Evolutionary conservation across 2,113 vertebrate genomes (phyloP).

Genomic region (Semnopithecus entellus): DNA sequence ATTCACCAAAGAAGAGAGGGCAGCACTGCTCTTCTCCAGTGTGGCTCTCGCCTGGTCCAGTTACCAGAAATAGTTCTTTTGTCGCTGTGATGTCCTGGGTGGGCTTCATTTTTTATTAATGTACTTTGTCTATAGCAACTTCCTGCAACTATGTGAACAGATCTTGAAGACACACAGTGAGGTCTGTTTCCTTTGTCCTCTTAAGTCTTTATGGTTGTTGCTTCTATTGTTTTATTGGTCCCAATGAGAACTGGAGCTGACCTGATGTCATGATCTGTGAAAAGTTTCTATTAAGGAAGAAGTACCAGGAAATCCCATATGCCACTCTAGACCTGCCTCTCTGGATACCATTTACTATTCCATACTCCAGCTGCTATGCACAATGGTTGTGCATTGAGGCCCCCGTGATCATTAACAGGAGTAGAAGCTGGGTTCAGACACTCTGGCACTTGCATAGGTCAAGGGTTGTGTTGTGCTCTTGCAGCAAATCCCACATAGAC

Average conservation of each 20-base stretch:
- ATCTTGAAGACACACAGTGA: neutral
- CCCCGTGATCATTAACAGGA: neutral
- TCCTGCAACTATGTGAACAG: neutral
- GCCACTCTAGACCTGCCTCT: neutral
- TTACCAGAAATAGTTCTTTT: neutral
- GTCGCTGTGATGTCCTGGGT: neutral
- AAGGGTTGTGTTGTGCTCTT: neutral
- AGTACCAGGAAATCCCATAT: neutral
- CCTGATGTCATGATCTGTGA: neutral
- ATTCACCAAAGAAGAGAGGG: neutral
- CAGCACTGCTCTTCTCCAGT: neutral
- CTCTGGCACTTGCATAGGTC: neutral
- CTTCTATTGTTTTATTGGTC: neutral
- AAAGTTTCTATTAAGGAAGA: neutral
- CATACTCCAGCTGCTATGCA: neutral
- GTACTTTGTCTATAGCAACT: neutral
- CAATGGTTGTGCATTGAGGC: neutral
- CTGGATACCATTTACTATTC: neutral
- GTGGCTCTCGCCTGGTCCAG: neutral
- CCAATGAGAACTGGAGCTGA: neutral
- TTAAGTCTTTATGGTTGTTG: neutral
- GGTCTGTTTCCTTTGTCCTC: constrained; percentile 16
- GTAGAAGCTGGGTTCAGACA: neutral
- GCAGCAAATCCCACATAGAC: neutral
- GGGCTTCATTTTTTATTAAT: neutral